Percentiles rank a stretch among this genome's conserved stretches.
phyloP scores from a whole-genome alignment of 2,888 invertebrate species.

The Girardia tigrina region DNA sequence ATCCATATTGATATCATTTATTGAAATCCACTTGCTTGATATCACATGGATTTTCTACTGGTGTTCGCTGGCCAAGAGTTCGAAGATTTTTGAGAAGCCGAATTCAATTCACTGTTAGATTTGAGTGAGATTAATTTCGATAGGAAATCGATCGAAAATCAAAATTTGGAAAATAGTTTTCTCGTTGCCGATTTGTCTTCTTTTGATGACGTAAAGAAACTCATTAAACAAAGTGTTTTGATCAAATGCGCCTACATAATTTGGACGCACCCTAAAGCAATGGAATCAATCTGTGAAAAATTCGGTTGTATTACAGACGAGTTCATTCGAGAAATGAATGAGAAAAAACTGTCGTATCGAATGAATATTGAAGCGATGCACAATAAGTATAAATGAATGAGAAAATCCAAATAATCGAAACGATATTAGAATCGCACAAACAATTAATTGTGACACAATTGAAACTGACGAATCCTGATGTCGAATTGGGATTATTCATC shows the following conservation, averaged over 20 bases:
- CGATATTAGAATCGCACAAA: too few relatives aligned
- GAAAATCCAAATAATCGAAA: too few relatives aligned
- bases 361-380: too few relatives aligned
- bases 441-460: too few relatives aligned
- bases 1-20: too few relatives aligned
- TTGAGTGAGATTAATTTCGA: background rate
- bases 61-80: constrained; percentile 17
- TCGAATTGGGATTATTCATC: background rate
- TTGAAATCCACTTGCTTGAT: too few relatives aligned
- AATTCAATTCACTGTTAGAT: background rate
- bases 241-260: background rate
- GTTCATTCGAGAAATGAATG: too few relatives aligned
- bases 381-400: too few relatives aligned
- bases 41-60: too few relatives aligned
- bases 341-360: too few relatives aligned
- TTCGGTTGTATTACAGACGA: too few relatives aligned
- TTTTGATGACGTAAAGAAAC: background rate
- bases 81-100: constrained; percentile 2
- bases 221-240: background rate
- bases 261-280: background rate
- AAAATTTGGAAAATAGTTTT: background rate
- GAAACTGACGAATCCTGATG: background rate
- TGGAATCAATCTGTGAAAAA: too few relatives aligned
- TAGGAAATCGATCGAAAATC: background rate
- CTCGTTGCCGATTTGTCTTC: background rate